Percentiles rank a stretch among this genome's conserved stretches.
Conservation (phyloP, 2,113 vertebrate species). For the Excalfactoria chinensis region DNA sequence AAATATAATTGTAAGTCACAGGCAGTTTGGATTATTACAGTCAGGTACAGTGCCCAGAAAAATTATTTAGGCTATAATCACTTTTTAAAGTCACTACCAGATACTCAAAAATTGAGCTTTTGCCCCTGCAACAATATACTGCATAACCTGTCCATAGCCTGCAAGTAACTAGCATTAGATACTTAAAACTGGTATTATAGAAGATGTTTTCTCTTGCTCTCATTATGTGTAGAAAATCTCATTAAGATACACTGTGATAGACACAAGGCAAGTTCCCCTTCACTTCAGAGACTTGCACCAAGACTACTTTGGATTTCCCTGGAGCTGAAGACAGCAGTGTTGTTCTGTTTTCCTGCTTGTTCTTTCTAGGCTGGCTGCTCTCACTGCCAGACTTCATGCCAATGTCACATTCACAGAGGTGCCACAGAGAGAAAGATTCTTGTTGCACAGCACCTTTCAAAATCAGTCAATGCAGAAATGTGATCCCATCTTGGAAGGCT, state of each 20-base stretch:
- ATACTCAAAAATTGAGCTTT: slow-evolving; percentile 58
- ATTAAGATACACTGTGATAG: not conserved
- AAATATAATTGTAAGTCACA: slow-evolving; percentile 76
- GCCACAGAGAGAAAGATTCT: not conserved
- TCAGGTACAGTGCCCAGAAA: slow-evolving; percentile 42
- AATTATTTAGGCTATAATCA: slow-evolving; percentile 71
- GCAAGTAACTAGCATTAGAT: slow-evolving; percentile 9
- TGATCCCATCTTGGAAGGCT: not conserved
- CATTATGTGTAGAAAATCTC: not conserved
- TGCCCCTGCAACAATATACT: slow-evolving; percentile 24
- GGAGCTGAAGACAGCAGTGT: not conserved
- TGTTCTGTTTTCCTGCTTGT: not conserved
- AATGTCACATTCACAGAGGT: not conserved
- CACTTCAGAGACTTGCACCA: not conserved
- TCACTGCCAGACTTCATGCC: not conserved
- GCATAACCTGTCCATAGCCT: not conserved
- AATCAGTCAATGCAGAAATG: not conserved
- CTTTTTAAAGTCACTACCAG: slow-evolving; percentile 72
- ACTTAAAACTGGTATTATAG: not conserved
- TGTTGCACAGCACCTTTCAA: not conserved
- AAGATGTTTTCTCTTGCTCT: not conserved
- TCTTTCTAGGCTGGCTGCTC: not conserved
- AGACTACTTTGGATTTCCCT: not conserved
- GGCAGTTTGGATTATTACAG: slow-evolving; percentile 77
- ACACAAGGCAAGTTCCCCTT: not conserved